Percentiles rank a stretch among this genome's conserved stretches.
Evolutionary conservation across 2,888 invertebrate species (phyloP).

Genomic region (Endotricha flammealis): DNA sequence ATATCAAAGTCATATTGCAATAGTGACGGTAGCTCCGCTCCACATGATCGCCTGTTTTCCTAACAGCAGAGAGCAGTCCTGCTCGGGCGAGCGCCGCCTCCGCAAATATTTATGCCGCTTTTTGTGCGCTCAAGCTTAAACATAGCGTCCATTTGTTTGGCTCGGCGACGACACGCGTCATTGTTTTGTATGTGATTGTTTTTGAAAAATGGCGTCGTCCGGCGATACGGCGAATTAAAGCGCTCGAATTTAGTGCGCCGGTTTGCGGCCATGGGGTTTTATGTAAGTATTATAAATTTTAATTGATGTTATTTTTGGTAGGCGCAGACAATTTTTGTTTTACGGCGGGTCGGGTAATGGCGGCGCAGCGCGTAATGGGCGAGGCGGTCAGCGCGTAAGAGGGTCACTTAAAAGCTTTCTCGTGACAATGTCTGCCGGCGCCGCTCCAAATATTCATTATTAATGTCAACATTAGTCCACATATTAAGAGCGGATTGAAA

Average conservation of each 20-base stretch:
- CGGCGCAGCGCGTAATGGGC: slow-evolving; percentile 14
- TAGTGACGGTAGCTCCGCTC: too few relatives aligned
- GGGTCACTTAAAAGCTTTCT: slow-evolving; percentile 32
- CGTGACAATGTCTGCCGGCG: slow-evolving; percentile 15
- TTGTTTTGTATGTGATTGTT: slow-evolving; percentile 60
- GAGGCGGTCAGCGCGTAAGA: slow-evolving; percentile 30
- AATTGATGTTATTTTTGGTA: slow-evolving; percentile 1
- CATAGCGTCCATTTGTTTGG: slow-evolving; percentile 28
- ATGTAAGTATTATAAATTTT: slow-evolving; percentile 19
- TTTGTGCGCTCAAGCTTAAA: not conserved
- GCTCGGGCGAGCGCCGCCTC: too few relatives aligned
- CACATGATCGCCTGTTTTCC: too few relatives aligned
- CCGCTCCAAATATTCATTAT: slow-evolving; percentile 39
- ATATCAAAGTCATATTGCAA: too few relatives aligned
- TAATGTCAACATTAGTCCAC: slow-evolving; percentile 35
- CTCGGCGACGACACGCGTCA: slow-evolving; percentile 45
- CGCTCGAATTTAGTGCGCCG: slow-evolving; percentile 47
- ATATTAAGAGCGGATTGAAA: slow-evolving; percentile 26
- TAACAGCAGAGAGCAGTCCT: too few relatives aligned
- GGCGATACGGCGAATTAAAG: slow-evolving; percentile 42
- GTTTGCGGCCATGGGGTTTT: slow-evolving; percentile 33
- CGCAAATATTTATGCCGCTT: slow-evolving; percentile 6
- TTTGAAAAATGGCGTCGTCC: slow-evolving; percentile 51
- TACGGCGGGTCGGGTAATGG: slow-evolving; percentile 14
- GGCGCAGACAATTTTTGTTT: slow-evolving; percentile 9